Evolutionary conservation across 2,797 vertebrate genomes (phyloP).

Genomic region (Tauraco hartlaubi): DNA sequence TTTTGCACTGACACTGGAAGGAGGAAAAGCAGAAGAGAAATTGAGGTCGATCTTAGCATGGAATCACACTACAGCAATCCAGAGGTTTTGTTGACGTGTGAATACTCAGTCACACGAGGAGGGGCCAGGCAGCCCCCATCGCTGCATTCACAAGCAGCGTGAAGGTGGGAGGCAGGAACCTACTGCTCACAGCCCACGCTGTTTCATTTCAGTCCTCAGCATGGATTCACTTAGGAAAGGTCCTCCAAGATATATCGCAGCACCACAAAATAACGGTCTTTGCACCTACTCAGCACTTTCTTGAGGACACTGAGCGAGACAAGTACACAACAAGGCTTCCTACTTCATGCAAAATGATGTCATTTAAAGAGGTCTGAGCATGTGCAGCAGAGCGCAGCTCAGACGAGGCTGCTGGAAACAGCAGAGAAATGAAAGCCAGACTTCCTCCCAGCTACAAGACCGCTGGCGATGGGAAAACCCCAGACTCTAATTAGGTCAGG

Average conservation of each 20-base stretch:
- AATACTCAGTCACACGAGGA: background rate
- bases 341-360: conserved; percentile 43
- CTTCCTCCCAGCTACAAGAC: conserved; percentile 57
- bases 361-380: conserved; percentile 50
- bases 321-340: conserved; percentile 6
- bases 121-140: background rate
- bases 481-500: conserved; percentile 60
- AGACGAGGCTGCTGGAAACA: conserved; percentile 27
- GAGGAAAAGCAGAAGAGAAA: conserved; percentile 31
- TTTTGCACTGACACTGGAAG: conserved; percentile 92
- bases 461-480: conserved; percentile 60
- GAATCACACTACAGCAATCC: background rate
- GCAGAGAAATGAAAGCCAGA: conserved; percentile 71
- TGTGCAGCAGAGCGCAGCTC: background rate
- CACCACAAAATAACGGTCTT: background rate
- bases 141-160: background rate
- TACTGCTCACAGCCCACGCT: background rate
- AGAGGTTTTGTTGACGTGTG: background rate
- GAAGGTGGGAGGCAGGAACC: background rate
- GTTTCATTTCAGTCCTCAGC: background rate
- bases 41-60: background rate
- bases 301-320: background rate
- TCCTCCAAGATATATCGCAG: background rate
- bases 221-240: background rate
- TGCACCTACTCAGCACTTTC: conserved; percentile 3